Conservation (phyloP, 1,140 invertebrate genomes). For the Drosophila pseudoananassae region DNA sequence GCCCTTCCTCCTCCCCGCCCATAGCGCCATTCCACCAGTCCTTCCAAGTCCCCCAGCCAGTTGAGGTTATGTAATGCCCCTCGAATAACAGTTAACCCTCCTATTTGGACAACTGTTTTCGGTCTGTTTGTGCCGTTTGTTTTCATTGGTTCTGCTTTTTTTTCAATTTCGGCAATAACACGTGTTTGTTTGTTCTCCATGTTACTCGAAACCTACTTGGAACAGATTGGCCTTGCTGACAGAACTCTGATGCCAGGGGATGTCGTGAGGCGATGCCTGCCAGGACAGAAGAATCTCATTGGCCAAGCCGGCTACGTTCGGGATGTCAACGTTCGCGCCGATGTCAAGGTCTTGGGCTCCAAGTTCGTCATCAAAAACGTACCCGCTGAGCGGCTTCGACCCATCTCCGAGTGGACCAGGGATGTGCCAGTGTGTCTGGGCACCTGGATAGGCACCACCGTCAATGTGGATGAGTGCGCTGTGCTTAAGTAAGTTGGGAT, state of each 20-base stretch:
- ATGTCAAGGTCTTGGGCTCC: constrained; percentile 93
- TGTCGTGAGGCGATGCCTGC: constrained; percentile 93
- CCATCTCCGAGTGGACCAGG: constrained; percentile 91
- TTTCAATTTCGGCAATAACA: constrained; percentile 38
- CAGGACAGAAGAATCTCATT: constrained; percentile 94
- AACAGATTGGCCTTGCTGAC: constrained; percentile 92
- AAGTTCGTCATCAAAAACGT: constrained; percentile 94
- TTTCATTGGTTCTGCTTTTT: not conserved
- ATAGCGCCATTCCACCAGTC: not conserved
- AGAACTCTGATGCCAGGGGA: constrained; percentile 96
- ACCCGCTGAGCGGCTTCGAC: constrained; percentile 90
- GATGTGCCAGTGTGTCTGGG: constrained; percentile 94
- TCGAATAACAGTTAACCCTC: constrained; percentile 53
- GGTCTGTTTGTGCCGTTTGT: constrained; percentile 24
- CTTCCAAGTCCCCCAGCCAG: not conserved
- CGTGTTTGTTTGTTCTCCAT: constrained; percentile 57
- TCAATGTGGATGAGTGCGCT: constrained; percentile 71
- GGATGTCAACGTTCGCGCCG: constrained; percentile 92
- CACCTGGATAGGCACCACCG: constrained; percentile 93
- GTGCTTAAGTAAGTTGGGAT: constrained; percentile 63
- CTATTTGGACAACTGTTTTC: constrained; percentile 69
- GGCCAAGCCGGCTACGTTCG: constrained; percentile 96
- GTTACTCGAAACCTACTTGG: not conserved
- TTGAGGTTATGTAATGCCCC: constrained; percentile 74
- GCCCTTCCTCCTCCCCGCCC: not conserved